These are phyloP conservation scores for Phaetusa simplex DNA, from an alignment of 2,113 vertebrate species.

Conservation along the genomic window DNA sequence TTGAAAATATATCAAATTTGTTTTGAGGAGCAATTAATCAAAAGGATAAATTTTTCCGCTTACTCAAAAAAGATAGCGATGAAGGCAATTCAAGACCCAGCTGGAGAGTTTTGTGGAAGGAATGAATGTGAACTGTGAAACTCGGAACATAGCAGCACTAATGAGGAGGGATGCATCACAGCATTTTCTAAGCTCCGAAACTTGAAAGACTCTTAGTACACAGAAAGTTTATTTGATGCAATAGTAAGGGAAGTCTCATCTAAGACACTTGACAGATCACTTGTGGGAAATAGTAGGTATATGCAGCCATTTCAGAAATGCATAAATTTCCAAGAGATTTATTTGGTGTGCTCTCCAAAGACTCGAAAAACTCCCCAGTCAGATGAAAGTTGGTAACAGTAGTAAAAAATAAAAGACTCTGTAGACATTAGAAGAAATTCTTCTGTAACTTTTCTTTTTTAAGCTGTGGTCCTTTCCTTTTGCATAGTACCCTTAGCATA, in stretches of 20 bases:
- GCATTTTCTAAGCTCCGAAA: not conserved
- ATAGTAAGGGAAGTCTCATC: not conserved
- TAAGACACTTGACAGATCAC: not conserved
- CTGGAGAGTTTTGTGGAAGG: not conserved
- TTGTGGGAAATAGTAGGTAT: not conserved
- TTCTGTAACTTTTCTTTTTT: not conserved
- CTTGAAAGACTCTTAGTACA: not conserved
- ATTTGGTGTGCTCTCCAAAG: not conserved
- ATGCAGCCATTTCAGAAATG: not conserved
- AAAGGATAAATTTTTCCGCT: not conserved
- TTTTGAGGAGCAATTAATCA: not conserved
- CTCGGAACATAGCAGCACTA: not conserved
- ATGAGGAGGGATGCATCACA: not conserved
- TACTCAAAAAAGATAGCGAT: not conserved
- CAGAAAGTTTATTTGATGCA: not conserved
- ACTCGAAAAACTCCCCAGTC: not conserved
- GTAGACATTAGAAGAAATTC: not conserved
- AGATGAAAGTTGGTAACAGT: not conserved
- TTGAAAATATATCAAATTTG: not conserved
- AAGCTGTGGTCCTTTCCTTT: not conserved
- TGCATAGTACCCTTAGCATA: not conserved
- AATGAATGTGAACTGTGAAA: not conserved
- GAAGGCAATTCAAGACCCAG: not conserved
- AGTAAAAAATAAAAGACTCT: not conserved
- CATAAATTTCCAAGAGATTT: slow-evolving; percentile 1